Percentiles rank a stretch among this genome's conserved stretches.
Conservation (phyloP, 2,888 invertebrate species). For the Smittia aterrima region DNA sequence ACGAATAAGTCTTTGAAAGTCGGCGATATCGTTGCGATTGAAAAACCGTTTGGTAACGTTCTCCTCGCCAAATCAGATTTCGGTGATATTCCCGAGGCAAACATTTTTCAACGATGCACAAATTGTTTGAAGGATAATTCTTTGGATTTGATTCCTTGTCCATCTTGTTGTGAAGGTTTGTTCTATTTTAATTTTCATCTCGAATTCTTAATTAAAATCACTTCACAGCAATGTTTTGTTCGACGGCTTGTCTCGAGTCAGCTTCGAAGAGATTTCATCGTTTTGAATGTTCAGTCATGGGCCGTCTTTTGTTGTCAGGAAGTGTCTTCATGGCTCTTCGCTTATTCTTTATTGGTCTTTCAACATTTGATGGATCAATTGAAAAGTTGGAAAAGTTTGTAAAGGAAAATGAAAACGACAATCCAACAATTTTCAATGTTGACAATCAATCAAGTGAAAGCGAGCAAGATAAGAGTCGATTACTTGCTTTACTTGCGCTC, state of each 20-base stretch:
- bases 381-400: conserved; percentile 10
- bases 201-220: neutral
- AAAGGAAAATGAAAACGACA: neutral
- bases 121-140: conserved; percentile 52
- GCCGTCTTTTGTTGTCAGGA: conserved; percentile 56
- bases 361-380: conserved; percentile 49
- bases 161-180: neutral
- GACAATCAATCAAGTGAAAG: neutral
- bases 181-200: neutral
- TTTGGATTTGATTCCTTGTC: conserved; percentile 46
- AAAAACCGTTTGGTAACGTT: conserved; percentile 69
- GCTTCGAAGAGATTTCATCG: conserved; percentile 71
- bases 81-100: conserved; percentile 48
- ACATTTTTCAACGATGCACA: conserved; percentile 52
- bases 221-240: conserved; percentile 52
- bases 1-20: conserved; percentile 66
- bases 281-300: conserved; percentile 71
- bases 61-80: conserved; percentile 3
- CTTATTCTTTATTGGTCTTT: conserved; percentile 55
- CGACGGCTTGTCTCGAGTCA: conserved; percentile 50
- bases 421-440: conserved; percentile 5
- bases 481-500: neutral
- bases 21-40: conserved; percentile 74
- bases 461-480: neutral
- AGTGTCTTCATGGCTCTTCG: conserved; percentile 46